Evolutionary conservation across 2,113 vertebrate species (phyloP).

Genomic region (Cochlearius cochlearius): DNA sequence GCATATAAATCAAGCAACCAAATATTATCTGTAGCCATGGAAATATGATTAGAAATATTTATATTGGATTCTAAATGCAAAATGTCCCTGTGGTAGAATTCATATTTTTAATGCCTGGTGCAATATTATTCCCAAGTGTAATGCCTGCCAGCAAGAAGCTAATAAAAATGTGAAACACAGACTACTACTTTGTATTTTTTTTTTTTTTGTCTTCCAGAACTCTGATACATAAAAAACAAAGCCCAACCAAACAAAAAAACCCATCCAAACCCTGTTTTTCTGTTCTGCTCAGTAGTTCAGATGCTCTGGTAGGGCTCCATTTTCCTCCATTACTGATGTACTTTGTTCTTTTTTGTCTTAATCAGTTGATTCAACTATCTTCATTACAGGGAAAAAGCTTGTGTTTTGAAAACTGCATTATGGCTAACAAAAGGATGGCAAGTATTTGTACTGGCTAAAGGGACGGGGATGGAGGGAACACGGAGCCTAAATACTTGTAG

Average conservation of each 20-base stretch:
- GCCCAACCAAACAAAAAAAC: not conserved
- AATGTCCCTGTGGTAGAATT: conserved; percentile 76
- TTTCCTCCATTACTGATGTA: not conserved
- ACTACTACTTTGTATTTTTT: conserved; percentile 7
- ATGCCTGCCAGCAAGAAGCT: conserved; percentile 74
- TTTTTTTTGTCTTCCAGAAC: not conserved
- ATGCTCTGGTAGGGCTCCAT: not conserved
- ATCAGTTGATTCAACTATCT: not conserved
- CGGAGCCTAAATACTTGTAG: not conserved
- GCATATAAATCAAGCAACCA: conserved; percentile 82
- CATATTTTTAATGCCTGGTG: conserved; percentile 76
- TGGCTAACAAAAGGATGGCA: not conserved
- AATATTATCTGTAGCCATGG: conserved; percentile 79
- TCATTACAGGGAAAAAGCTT: not conserved
- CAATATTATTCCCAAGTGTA: conserved; percentile 78
- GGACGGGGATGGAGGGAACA: not conserved
- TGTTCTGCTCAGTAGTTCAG: not conserved
- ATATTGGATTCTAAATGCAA: conserved; percentile 77
- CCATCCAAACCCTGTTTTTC: not conserved
- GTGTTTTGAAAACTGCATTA: not conserved
- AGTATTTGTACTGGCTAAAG: not conserved
- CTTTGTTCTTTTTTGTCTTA: not conserved
- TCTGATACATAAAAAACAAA: not conserved
- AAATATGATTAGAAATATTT: conserved; percentile 79
- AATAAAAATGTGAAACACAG: conserved; percentile 77